Base-by-base conservation (phyloP, 1,140 invertebrate species). In the Coenobita brevimanus region DNA sequence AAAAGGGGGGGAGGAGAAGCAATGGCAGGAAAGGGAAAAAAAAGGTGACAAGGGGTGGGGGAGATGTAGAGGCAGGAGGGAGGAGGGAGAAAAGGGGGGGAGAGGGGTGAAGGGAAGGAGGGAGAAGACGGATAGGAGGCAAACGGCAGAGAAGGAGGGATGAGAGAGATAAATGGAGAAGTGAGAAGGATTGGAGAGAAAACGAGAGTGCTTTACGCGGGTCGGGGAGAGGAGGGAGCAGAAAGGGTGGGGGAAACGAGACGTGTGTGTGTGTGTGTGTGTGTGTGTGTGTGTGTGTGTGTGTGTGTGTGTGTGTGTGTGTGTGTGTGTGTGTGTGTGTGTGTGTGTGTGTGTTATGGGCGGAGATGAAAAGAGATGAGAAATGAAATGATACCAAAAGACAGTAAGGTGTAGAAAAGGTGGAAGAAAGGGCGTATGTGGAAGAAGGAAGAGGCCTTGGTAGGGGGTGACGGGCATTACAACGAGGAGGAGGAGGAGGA, bases 401-500 rank as follows among this genome's bases (percentile, higher is more conserved):
- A n/a, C n/a, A n/a, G n/a, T n/a, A n/a, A n/a, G n/a, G n/a, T n/a
- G n/a, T n/a, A n/a, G n/a, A n/a, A n/a, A 30, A 17, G 27, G 27
- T 15, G 67, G 10, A 17, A 30, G 27, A 10, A 27, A 30, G n/a
- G n/a, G n/a, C 10, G n/a, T 57, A 57, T 10, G n/a, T 10, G 54
- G n/a, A 57, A n/a, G 36, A 36, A 73, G 36, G 69, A 36, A 73
- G 30, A n/a, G n/a, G n/a, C n/a, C n/a, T n/a, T n/a, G n/a, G n/a
- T n/a, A n/a, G n/a, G n/a, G n/a, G n/a, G n/a, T 43, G 73, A 17
- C 10, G 73, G 43, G n/a, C 3, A 43, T n/a, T 13, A 43, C 15
- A 2, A 43, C 3, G 41, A 46, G 38, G 41, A 78, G 38, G 73
- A 46, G 73, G 73, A 78, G 73, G 73, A 46, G 73, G 73, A 46